Percentiles rank a stretch among this genome's conserved stretches.
These are phyloP conservation scores for Drosophila tripunctata DNA, from an alignment of 2,888 invertebrate species.

Conservation along the genomic window DNA sequence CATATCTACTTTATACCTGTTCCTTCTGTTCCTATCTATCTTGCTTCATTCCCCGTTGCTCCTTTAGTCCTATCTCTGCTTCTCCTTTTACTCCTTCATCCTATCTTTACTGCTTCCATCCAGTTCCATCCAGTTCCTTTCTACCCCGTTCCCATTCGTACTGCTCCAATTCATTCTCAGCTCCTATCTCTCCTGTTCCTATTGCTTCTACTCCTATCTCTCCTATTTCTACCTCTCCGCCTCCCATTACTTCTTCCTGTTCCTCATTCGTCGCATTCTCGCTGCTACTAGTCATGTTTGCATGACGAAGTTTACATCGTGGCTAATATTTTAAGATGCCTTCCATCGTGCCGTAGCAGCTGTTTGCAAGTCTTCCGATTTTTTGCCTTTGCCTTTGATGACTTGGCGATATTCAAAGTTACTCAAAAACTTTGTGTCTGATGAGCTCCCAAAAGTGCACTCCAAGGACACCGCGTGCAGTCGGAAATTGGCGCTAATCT, in stretches of 20 bases:
- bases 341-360: conserved; percentile 21
- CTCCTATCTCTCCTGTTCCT: neutral
- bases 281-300: conserved; percentile 76
- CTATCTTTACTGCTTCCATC: neutral
- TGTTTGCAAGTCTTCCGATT: conserved; percentile 30
- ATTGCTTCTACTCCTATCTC: neutral
- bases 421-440: conserved; percentile 20
- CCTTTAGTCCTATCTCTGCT: neutral
- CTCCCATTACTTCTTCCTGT: neutral
- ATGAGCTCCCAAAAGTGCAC: neutral
- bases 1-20: too few relatives aligned
- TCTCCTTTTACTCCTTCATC: neutral
- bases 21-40: too few relatives aligned
- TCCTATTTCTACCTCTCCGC: neutral
- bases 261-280: neutral
- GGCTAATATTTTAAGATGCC: conserved; percentile 58
- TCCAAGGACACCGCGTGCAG: conserved; percentile 15
- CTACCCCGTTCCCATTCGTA: neutral
- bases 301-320: conserved; percentile 64
- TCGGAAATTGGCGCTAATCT: conserved; percentile 58
- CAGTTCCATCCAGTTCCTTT: neutral
- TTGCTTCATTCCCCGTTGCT: too few relatives aligned
- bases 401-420: conserved; percentile 34
- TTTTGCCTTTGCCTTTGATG: conserved; percentile 27
- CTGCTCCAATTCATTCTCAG: neutral